Conservation (phyloP, 2,797 vertebrate genomes). For the Apodemus agrarius region DNA sequence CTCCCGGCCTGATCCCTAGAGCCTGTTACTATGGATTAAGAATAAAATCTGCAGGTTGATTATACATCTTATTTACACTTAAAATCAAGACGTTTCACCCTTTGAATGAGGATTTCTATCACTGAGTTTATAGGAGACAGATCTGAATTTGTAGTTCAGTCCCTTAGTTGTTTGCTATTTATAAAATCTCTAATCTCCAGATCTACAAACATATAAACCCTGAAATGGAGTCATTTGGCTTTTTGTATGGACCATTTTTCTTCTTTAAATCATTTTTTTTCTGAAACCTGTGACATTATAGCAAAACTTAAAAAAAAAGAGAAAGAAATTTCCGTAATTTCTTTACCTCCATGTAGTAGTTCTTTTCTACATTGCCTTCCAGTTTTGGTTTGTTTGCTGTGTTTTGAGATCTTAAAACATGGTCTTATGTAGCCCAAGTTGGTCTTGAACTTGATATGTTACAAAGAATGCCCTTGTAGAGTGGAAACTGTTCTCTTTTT, state of each 20-base stretch:
- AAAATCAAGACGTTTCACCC: constrained; percentile 6
- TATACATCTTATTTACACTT: not conserved
- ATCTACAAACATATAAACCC: not conserved
- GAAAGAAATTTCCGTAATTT: not conserved
- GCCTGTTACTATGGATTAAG: not conserved
- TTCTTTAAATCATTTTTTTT: not conserved
- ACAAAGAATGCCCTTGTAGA: not conserved
- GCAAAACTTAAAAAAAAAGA: not conserved
- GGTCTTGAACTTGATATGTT: not conserved
- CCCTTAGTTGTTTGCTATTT: not conserved
- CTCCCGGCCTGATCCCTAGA: not conserved
- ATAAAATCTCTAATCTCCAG: constrained; percentile 5
- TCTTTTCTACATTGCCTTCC: not conserved
- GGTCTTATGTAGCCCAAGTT: not conserved
- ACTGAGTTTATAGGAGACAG: not conserved
- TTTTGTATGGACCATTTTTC: not conserved
- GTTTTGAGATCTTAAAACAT: not conserved
- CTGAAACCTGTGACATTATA: not conserved
- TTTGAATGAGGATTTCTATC: not conserved
- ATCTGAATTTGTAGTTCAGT: not conserved
- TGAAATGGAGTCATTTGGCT: constrained; percentile 18
- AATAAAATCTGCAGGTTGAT: not conserved
- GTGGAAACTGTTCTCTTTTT: not conserved
- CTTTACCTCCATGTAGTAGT: not conserved
- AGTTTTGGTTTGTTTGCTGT: not conserved